phyloP scores from a whole-genome alignment of 2,113 vertebrate genomes.

The Meles meles region DNA sequence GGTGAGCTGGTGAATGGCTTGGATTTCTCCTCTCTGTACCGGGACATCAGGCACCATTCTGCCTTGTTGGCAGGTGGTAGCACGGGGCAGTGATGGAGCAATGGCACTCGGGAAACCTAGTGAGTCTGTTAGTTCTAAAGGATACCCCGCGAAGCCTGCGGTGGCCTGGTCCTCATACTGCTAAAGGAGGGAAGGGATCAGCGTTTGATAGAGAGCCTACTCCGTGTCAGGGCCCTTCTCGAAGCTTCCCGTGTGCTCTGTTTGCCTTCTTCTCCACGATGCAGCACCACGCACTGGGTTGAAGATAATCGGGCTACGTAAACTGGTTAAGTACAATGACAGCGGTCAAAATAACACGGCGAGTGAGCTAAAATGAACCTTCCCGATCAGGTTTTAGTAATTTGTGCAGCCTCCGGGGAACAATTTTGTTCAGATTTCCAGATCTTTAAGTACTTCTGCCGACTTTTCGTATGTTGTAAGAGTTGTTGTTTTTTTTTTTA shows the following conservation, averaged over 20 bases:
- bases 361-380: not conserved
- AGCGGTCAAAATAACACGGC: not conserved
- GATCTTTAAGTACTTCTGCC: not conserved
- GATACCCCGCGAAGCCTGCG: not conserved
- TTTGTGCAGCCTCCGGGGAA: not conserved
- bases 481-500: not conserved
- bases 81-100: not conserved
- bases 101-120: not conserved
- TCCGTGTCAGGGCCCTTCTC: not conserved
- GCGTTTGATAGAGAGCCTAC: not conserved
- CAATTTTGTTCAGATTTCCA: not conserved
- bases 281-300: not conserved
- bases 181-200: not conserved
- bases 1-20: not conserved
- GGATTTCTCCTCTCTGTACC: not conserved
- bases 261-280: not conserved
- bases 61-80: not conserved
- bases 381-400: not conserved
- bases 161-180: not conserved
- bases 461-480: not conserved
- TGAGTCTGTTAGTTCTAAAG: not conserved
- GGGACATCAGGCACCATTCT: not conserved
- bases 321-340: not conserved
- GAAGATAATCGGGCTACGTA: not conserved
- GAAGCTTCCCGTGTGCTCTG: not conserved